Evolutionary conservation across 2,113 vertebrate genomes (phyloP).

Genomic region (Hipposideros armiger): DNA sequence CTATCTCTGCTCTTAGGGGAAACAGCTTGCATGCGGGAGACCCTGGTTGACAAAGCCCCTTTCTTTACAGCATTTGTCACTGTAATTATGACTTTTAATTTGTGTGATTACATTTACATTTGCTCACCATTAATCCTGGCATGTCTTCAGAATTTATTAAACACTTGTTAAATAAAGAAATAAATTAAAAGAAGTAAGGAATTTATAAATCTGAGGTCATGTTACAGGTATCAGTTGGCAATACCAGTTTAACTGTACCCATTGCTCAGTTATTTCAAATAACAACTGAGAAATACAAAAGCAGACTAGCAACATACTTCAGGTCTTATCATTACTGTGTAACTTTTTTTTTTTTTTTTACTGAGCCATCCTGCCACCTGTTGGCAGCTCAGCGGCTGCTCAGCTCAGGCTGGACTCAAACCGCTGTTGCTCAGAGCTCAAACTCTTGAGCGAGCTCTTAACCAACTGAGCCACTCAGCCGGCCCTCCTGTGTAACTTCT

Average conservation of each 20-base stretch:
- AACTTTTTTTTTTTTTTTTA: neutral
- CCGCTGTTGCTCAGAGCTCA: too few species aligned
- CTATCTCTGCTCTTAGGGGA: neutral
- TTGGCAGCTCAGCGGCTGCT: too few species aligned
- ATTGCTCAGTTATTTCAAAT: neutral
- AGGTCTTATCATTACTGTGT: neutral
- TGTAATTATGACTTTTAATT: constrained; percentile 11
- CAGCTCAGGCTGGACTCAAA: too few species aligned
- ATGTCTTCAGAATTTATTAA: neutral
- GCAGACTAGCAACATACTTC: neutral
- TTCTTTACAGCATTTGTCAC: neutral
- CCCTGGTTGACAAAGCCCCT: neutral
- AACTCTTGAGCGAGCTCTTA: too few species aligned
- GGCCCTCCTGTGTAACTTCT: neutral
- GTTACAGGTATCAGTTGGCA: neutral
- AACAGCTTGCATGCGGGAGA: neutral
- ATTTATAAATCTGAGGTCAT: neutral
- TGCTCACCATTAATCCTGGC: neutral
- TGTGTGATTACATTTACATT: constrained; percentile 1
- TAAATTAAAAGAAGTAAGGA: neutral
- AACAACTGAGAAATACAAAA: neutral
- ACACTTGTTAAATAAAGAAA: neutral
- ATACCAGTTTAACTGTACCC: neutral
- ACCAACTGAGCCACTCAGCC: too few species aligned
- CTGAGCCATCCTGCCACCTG: too few species aligned